Conservation (phyloP, 2,888 invertebrate genomes). For the Orthosia gothica region DNA sequence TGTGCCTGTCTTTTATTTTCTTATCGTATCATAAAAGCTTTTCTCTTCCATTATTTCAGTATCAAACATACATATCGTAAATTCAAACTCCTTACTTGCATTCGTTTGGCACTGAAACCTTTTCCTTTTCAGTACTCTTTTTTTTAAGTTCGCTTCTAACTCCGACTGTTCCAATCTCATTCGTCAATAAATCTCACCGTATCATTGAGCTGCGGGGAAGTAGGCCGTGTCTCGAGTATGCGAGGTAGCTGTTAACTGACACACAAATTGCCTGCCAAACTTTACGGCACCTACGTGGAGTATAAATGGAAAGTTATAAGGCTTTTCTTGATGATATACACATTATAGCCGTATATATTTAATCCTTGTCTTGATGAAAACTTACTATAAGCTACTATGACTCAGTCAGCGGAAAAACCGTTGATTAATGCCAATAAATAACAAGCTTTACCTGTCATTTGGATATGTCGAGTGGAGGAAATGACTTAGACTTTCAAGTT, state of each 20-base stretch:
- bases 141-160: constrained; percentile 3
- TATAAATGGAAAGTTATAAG: constrained; percentile 22
- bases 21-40: not conserved
- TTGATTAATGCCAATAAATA: no score
- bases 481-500: not conserved
- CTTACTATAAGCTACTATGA: no score
- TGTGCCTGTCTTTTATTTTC: no score
- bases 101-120: not conserved
- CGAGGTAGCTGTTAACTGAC: constrained; percentile 54
- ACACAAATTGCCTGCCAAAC: constrained; percentile 59
- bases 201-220: constrained; percentile 44
- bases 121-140: constrained; percentile 4
- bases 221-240: constrained; percentile 31
- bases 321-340: constrained; percentile 10
- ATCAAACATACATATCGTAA: not conserved
- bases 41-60: not conserved
- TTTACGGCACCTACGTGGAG: constrained; percentile 45
- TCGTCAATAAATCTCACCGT: constrained; percentile 52
- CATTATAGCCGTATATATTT: no score
- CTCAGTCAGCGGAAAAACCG: no score
- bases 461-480: no score
- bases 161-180: constrained; percentile 19
- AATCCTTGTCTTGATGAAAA: no score
- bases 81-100: not conserved
- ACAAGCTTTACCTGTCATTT: no score